phyloP scores from a whole-genome alignment of 2,888 invertebrate species.

The Cheilosia pagana region DNA sequence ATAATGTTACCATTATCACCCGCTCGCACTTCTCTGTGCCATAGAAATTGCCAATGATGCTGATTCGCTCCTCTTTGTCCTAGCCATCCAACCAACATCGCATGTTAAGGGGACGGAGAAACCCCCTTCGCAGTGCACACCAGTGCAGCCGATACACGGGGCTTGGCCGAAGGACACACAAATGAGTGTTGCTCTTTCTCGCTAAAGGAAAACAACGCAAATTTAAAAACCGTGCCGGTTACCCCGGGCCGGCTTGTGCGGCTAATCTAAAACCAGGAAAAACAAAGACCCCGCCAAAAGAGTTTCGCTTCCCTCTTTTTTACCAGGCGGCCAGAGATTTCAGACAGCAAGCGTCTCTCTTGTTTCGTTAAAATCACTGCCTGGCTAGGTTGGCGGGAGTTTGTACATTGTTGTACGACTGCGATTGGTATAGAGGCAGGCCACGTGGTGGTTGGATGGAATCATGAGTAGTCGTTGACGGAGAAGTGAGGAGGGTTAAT shows the following conservation, averaged over 20 bases:
- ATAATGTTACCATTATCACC: slow-evolving; percentile 47
- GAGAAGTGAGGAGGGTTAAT: slow-evolving; percentile 69
- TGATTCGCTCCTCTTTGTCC: slow-evolving; percentile 46
- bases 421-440: slow-evolving; percentile 58
- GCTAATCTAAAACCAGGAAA: slow-evolving; percentile 79
- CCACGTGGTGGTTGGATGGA: slow-evolving; percentile 39
- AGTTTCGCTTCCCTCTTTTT: slow-evolving; percentile 84
- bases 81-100: neutral
- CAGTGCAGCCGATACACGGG: slow-evolving; percentile 27
- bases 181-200: slow-evolving; percentile 58
- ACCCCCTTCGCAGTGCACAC: slow-evolving; percentile 22
- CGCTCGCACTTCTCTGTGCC: slow-evolving; percentile 4
- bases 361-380: slow-evolving; percentile 8
- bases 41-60: slow-evolving; percentile 5
- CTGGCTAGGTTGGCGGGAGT: slow-evolving; percentile 44
- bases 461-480: slow-evolving; percentile 20
- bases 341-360: slow-evolving; percentile 61
- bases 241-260: slow-evolving; percentile 44
- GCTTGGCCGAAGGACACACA: slow-evolving; percentile 70
- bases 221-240: slow-evolving; percentile 38
- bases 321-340: slow-evolving; percentile 81
- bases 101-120: slow-evolving; percentile 47
- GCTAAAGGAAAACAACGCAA: slow-evolving; percentile 64
- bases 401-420: slow-evolving; percentile 51
- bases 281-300: slow-evolving; percentile 84